Evolutionary conservation across 2,797 vertebrate species (phyloP).

Genomic region (Lacerta viridis): DNA sequence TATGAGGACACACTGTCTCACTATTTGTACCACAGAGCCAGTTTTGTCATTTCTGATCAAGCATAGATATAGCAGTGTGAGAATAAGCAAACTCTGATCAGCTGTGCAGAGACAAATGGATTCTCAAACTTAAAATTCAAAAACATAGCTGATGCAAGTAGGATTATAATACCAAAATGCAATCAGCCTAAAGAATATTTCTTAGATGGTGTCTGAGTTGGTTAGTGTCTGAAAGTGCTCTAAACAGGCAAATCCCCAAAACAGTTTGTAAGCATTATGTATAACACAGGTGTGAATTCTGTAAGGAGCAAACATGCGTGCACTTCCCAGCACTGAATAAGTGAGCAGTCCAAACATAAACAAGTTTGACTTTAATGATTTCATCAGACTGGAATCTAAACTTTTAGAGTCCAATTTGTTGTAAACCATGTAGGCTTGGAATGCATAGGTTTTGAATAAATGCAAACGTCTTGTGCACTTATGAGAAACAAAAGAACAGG

Average conservation of each 20-base stretch:
- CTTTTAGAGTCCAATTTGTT: neutral
- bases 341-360: neutral
- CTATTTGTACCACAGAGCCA: too few relatives aligned
- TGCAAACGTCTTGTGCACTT: conserved; percentile 12
- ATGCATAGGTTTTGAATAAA: conserved; percentile 1
- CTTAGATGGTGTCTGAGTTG: neutral
- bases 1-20: too few relatives aligned
- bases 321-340: neutral
- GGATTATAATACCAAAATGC: neutral
- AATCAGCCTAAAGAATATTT: neutral
- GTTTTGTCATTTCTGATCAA: too few relatives aligned
- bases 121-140: neutral
- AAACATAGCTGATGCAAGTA: neutral
- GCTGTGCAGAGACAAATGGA: neutral
- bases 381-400: conserved; percentile 18
- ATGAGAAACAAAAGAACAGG: neutral
- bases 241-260: neutral
- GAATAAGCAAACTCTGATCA: too few relatives aligned
- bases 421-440: neutral
- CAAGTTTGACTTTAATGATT: neutral
- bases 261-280: neutral
- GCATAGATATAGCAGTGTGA: too few relatives aligned
- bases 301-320: neutral
- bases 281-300: neutral
- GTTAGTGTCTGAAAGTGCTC: neutral